phyloP scores from a whole-genome alignment of 2,888 invertebrate species.

The Diabrotica balteata region DNA sequence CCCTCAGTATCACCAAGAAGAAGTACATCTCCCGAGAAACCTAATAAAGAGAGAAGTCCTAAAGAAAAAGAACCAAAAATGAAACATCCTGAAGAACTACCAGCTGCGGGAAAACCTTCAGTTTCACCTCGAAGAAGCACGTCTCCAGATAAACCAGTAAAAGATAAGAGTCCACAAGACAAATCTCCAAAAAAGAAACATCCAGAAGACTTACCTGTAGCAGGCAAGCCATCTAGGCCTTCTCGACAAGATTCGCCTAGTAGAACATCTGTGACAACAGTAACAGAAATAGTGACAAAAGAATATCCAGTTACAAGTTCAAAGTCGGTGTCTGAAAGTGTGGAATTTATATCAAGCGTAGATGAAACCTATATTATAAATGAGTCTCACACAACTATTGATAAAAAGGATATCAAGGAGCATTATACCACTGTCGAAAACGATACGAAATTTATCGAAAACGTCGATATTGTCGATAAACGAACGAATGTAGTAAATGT shows the following conservation, averaged over 20 bases:
- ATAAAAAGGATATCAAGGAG: slow-evolving; percentile 48
- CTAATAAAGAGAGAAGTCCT: not conserved
- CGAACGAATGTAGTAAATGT: slow-evolving; percentile 24
- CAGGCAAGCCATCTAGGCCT: slow-evolving; percentile 15
- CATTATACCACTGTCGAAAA: slow-evolving; percentile 43
- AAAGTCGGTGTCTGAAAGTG: slow-evolving; percentile 46
- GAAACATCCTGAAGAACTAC: slow-evolving; percentile 22
- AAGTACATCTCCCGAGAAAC: not conserved
- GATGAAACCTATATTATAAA: slow-evolving; percentile 49
- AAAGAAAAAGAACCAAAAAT: slow-evolving; percentile 5
- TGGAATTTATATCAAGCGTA: slow-evolving; percentile 44
- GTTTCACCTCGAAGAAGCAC: slow-evolving; percentile 4
- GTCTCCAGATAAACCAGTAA: not conserved
- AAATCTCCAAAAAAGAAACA: slow-evolving; percentile 8
- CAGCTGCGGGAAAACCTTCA: slow-evolving; percentile 25
- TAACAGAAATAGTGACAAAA: not conserved
- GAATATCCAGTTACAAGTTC: slow-evolving; percentile 36
- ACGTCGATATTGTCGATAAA: slow-evolving; percentile 20
- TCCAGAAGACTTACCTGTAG: slow-evolving; percentile 20
- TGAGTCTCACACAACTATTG: slow-evolving; percentile 48
- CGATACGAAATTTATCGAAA: slow-evolving; percentile 13
- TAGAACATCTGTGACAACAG: slow-evolving; percentile 1
- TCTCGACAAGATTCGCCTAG: not conserved
- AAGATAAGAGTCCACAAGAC: slow-evolving; percentile 6
- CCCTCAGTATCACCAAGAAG: slow-evolving; percentile 12